Evolutionary conservation across 2,888 invertebrate species (phyloP).

Genomic region (Megaustenia siamemsis): DNA sequence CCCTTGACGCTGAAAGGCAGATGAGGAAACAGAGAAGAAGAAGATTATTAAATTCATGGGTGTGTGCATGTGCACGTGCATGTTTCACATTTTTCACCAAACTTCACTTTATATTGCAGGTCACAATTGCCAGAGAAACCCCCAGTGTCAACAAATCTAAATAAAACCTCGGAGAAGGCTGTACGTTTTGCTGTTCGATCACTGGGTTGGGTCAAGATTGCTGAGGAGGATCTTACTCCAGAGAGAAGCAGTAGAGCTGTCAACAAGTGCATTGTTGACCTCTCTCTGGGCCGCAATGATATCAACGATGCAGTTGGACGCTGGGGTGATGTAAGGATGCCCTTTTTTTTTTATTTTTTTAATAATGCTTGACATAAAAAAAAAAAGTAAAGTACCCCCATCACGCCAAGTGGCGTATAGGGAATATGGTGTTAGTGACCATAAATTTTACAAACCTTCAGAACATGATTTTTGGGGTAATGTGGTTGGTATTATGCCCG

Average conservation of each 20-base stretch:
- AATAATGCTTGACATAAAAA: background rate
- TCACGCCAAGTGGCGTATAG: no score
- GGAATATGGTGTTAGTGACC: no score
- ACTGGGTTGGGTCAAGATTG: slow-evolving; percentile 96
- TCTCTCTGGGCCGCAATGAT: slow-evolving; percentile 93
- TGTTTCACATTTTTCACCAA: background rate
- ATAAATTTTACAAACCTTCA: no score
- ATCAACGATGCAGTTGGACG: slow-evolving; percentile 87
- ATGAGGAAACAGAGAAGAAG: no score
- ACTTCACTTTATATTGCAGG: slow-evolving; percentile 8
- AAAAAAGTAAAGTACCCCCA: no score
- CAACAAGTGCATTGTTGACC: slow-evolving; percentile 96
- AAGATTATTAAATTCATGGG: no score
- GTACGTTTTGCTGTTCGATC: slow-evolving; percentile 95
- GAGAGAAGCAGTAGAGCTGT: slow-evolving; percentile 96
- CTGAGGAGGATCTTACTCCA: slow-evolving; percentile 95
- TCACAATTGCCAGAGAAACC: slow-evolving; percentile 42
- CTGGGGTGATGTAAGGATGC: slow-evolving; percentile 94
- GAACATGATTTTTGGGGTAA: no score
- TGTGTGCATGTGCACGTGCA: no score
- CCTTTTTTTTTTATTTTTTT: background rate
- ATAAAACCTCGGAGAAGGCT: slow-evolving; percentile 30
- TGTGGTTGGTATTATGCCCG: no score
- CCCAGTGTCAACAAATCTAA: slow-evolving; percentile 10
- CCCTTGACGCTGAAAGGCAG: no score